Base-by-base conservation (phyloP, 1,140 invertebrate species). In the Xylocopa sonorina region DNA sequence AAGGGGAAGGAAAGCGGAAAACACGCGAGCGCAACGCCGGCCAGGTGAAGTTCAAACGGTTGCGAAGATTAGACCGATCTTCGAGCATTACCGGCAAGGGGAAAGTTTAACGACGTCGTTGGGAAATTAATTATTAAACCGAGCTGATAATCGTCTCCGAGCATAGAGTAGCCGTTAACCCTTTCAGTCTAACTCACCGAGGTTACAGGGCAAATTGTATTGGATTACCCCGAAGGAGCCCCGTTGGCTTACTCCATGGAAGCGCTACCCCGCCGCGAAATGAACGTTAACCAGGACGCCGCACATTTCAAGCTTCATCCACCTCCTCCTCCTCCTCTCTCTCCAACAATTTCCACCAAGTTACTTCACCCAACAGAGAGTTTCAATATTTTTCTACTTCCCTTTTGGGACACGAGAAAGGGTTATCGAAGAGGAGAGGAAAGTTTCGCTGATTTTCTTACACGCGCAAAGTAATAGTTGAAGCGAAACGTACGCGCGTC, bases 91-190 rank as follows among this genome's bases (percentile, higher is more conserved):
- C 5, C 75, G 34, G 12, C 5, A 43, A 66, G 38, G 24, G 46
- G 48, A 29, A 55, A 79, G 66, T 79, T 82, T 75, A 83, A 85
- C 73, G 83, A 81, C 72, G 76, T 80, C 83, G 67, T 87, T 83
- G 74, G 50, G 53, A 82, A 80, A 87, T 87, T 80, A 84, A 87
- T 84, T 82, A 87, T 84, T 82, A 80, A 87, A 87, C 73, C 76
- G 34, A 43, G 10, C 53, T 82, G 82, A 87, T 84, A 83, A 87
- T 86, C 83, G 67, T 83, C 72, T 71, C 50, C 58, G 75, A 72
- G 71, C 43, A 75, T 55, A 58, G 62, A 77, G 78, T 84, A 78
- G 82, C 76, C 71, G 38, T 84, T 83, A 78, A 60, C 64, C 60
- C 79, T 78, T 76, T 76, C 53, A 38, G 53, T 48, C 34, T 34